phyloP scores from a whole-genome alignment of 2,888 invertebrate genomes.

The Acanthoscelides obtectus region DNA sequence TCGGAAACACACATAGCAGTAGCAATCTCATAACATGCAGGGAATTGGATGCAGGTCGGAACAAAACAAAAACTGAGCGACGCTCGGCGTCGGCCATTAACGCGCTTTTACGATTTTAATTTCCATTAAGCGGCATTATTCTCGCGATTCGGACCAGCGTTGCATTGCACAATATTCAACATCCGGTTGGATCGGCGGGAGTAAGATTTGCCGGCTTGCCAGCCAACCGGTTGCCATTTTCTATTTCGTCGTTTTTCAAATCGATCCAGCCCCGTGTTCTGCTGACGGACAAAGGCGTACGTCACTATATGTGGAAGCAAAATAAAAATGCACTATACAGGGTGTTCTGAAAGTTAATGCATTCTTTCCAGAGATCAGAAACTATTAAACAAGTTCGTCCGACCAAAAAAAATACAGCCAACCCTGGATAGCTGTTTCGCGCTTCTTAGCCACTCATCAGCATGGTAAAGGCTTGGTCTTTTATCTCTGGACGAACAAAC shows the following conservation, averaged over 20 bases:
- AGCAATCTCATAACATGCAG: not conserved
- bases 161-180: conserved; percentile 4
- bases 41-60: conserved; percentile 3
- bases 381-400: too few relatives aligned
- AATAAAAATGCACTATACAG: too few relatives aligned
- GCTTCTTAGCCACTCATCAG: too few relatives aligned
- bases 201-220: not conserved
- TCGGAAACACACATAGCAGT: not conserved
- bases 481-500: too few relatives aligned
- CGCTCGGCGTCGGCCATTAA: conserved; percentile 1
- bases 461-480: too few relatives aligned
- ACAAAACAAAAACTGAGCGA: conserved; percentile 4
- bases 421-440: too few relatives aligned
- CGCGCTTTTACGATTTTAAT: conserved; percentile 9
- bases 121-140: conserved; percentile 9
- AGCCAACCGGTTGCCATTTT: conserved; percentile 4
- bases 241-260: conserved; percentile 4
- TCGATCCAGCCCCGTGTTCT: not conserved
- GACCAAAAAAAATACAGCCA: too few relatives aligned
- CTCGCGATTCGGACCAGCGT: conserved; percentile 1
- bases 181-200: conserved; percentile 2
- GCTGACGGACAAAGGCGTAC: not conserved
- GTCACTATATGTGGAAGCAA: not conserved
- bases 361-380: too few relatives aligned
- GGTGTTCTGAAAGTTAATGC: too few relatives aligned